Evolutionary conservation across 2,888 invertebrate genomes (phyloP).

Genomic region (Elysia crispata): DNA sequence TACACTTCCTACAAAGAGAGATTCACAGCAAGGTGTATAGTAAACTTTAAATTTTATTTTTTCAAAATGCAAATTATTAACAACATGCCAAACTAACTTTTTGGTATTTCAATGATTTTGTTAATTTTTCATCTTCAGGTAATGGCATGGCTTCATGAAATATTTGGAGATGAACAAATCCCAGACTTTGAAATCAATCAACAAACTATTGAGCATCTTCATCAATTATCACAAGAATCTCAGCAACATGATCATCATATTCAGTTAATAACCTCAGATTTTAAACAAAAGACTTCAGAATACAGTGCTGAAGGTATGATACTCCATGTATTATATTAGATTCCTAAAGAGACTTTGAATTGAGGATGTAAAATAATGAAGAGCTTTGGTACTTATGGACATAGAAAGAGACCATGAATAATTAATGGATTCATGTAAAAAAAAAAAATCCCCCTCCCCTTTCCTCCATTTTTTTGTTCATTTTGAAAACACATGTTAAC

Average conservation of each 20-base stretch:
- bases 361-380: not conserved
- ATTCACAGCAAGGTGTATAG: no score
- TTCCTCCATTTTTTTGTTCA: no score
- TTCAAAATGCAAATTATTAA: no score
- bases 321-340: not conserved
- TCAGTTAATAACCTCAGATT: constrained; percentile 29
- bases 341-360: not conserved
- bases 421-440: no score
- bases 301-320: constrained; percentile 44
- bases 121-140: constrained; percentile 12
- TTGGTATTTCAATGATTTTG: no score
- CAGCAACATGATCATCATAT: constrained; percentile 25
- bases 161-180: constrained; percentile 38
- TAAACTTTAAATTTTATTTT: no score
- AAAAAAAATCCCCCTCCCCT: no score
- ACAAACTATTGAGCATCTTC: constrained; percentile 29
- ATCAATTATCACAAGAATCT: constrained; percentile 25
- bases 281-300: constrained; percentile 41
- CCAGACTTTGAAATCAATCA: constrained; percentile 44
- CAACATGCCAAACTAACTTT: no score
- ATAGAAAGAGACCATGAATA: no score
- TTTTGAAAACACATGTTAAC: no score
- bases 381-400: no score
- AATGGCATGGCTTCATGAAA: constrained; percentile 32
- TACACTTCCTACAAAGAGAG: no score